Evolutionary conservation across 1,140 invertebrate species (phyloP).

Genomic region (Melitaea cinxia): DNA sequence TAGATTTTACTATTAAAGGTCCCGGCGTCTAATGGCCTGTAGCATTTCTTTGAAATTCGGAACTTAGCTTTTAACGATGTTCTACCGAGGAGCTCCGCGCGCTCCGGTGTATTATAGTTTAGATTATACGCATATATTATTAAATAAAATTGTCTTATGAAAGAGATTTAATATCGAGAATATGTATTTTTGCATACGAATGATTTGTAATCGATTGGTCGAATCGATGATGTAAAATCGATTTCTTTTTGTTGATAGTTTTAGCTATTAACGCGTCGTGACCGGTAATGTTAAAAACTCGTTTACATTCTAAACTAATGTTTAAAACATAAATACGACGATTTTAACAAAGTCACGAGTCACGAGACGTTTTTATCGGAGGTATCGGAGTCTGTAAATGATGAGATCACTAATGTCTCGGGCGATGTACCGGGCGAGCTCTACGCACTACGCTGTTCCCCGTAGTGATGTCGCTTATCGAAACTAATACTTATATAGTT

Average conservation of each 20-base stretch:
- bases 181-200: constrained; percentile 65
- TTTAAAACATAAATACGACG: constrained; percentile 3
- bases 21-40: constrained; percentile 18
- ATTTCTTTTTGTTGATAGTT: constrained; percentile 18
- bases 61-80: constrained; percentile 39
- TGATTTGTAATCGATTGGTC: constrained; percentile 31
- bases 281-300: constrained; percentile 20
- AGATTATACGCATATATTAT: constrained; percentile 37
- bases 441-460: neutral
- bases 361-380: constrained; percentile 29
- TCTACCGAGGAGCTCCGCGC: constrained; percentile 34
- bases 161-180: constrained; percentile 58
- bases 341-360: constrained; percentile 18
- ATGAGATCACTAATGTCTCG: neutral
- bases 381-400: constrained; percentile 15
- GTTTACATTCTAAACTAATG: neutral
- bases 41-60: constrained; percentile 18
- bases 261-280: constrained; percentile 21
- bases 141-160: constrained; percentile 53
- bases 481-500: neutral
- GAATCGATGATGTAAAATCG: constrained; percentile 25
- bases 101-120: constrained; percentile 37
- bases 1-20: constrained; percentile 12
- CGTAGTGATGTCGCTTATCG: neutral
- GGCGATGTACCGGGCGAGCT: neutral